Percentiles rank a stretch among this genome's conserved stretches.
Conservation (phyloP, 1,140 invertebrate genomes). For the Ips nitidus region DNA sequence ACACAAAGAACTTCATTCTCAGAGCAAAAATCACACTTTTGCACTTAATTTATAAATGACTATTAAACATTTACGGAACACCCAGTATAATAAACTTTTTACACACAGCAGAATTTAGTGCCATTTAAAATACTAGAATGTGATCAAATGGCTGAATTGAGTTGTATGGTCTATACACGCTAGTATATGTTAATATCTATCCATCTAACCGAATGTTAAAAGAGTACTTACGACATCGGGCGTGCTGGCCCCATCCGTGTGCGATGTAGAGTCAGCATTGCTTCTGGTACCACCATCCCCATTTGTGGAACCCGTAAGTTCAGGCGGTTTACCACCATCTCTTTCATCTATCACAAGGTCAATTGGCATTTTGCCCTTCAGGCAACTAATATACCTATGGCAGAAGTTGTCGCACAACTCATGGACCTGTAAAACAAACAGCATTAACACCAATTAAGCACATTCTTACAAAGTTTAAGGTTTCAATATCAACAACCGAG, state of each 20-base stretch:
- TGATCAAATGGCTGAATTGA: no score
- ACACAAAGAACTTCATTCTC: no score
- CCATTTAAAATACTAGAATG: no score
- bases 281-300: slow-evolving; percentile 73
- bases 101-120: no score
- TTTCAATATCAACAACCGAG: no score
- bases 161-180: no score
- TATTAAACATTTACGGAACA: no score
- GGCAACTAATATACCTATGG: slow-evolving; percentile 98
- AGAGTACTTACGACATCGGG: slow-evolving; percentile 88
- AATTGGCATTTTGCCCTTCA: slow-evolving; percentile 99
- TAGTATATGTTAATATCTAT: no score
- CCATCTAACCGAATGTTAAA: not conserved
- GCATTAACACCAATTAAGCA: slow-evolving; percentile 8
- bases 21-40: no score
- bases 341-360: slow-evolving; percentile 99
- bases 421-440: slow-evolving; percentile 81
- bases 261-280: slow-evolving; percentile 86
- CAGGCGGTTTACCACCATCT: slow-evolving; percentile 81
- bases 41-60: no score
- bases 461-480: not conserved
- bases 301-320: slow-evolving; percentile 70
- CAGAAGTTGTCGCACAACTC: slow-evolving; percentile 99
- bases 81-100: no score
- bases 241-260: slow-evolving; percentile 91